These are phyloP conservation scores for Rhyacophila evoluta DNA, from an alignment of 2,888 invertebrate species.

Conservation along the genomic window DNA sequence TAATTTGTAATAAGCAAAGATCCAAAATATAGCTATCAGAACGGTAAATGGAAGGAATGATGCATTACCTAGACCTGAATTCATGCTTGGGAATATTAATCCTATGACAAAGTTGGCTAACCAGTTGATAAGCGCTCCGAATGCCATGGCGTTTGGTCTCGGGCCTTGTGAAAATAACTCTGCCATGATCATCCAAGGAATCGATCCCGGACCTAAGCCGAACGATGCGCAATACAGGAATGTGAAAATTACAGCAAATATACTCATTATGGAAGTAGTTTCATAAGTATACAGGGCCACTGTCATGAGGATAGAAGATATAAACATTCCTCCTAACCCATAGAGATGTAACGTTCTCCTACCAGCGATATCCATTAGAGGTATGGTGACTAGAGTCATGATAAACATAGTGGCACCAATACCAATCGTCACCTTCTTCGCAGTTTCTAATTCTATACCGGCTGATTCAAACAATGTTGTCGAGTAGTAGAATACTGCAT, in stretches of 20 bases:
- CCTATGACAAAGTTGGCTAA: constrained; percentile 70
- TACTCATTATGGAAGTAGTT: constrained; percentile 64
- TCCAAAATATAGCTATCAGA: constrained; percentile 65
- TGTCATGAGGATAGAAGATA: constrained; percentile 79
- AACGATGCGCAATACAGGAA: constrained; percentile 68
- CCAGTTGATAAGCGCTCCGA: constrained; percentile 69
- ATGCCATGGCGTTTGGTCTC: constrained; percentile 67
- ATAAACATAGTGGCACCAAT: constrained; percentile 78
- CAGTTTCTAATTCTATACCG: constrained; percentile 71
- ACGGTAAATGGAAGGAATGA: constrained; percentile 67
- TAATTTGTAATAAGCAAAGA: constrained; percentile 66
- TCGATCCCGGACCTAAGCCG: constrained; percentile 68
- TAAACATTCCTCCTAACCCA: constrained; percentile 80
- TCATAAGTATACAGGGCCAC: constrained; percentile 66
- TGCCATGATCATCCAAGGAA: constrained; percentile 70
- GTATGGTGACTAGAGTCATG: constrained; percentile 82
- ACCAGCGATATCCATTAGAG: constrained; percentile 80
- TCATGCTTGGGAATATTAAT: constrained; percentile 64
- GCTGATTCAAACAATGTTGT: constrained; percentile 74
- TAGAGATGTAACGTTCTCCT: constrained; percentile 77
- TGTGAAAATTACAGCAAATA: constrained; percentile 67
- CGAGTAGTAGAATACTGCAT: constrained; percentile 79
- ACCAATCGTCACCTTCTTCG: constrained; percentile 78
- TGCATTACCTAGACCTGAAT: constrained; percentile 60
- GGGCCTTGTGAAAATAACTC: constrained; percentile 68